Conservation (phyloP, 2,113 vertebrate genomes). For the Parotia lawesii region DNA sequence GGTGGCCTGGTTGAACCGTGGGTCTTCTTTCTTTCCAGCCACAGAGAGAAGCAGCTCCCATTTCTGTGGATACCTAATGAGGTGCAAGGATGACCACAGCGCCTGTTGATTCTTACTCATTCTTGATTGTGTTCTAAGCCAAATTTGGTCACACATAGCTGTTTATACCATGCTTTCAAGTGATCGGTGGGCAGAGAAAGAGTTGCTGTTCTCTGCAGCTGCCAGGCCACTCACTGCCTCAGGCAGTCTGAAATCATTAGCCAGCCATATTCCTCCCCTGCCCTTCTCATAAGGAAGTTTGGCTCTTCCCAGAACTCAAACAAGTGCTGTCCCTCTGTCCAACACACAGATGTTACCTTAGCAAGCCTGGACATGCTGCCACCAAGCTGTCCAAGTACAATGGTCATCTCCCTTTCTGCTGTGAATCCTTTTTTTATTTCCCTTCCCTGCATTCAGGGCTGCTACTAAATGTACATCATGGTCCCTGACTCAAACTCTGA, state of each 20-base stretch:
- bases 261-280: background rate
- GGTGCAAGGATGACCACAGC: background rate
- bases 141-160: background rate
- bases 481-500: background rate
- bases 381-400: background rate
- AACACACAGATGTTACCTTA: background rate
- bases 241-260: background rate
- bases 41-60: background rate
- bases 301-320: background rate
- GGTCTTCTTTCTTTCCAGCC: background rate
- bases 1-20: background rate
- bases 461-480: background rate
- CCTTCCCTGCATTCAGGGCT: background rate
- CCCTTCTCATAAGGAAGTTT: background rate
- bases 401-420: background rate
- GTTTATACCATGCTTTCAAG: background rate
- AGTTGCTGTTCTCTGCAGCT: background rate
- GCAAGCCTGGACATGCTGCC: conserved; percentile 20
- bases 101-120: background rate
- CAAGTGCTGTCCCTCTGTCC: conserved; percentile 38
- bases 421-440: background rate
- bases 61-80: background rate
- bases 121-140: background rate
- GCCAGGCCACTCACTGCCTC: background rate
- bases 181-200: background rate